These are phyloP conservation scores for Cephus pygmeus DNA, from an alignment of 2,888 invertebrate genomes.

Conservation along the genomic window DNA sequence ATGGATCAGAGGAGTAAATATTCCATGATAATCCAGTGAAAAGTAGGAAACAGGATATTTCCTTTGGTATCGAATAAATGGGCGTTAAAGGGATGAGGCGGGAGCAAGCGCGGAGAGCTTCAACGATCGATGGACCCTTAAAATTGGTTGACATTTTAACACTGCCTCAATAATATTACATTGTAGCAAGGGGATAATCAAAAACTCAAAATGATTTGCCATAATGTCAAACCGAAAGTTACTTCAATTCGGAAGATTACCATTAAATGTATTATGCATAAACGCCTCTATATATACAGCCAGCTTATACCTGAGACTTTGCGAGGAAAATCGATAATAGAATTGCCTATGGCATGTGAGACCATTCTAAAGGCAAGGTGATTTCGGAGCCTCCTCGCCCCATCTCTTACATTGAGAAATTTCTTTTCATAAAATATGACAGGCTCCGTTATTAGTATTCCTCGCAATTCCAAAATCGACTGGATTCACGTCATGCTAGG, in stretches of 20 bases:
- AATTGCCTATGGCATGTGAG: conserved; percentile 57
- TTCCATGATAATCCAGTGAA: neutral
- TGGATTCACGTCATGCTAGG: too few relatives aligned
- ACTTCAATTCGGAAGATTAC: neutral
- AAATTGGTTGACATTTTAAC: conserved; percentile 40
- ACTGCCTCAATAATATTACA: neutral
- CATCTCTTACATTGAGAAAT: neutral
- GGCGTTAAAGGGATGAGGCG: conserved; percentile 13
- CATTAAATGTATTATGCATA: neutral
- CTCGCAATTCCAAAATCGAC: neutral
- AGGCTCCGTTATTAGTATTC: neutral
- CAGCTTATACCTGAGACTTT: neutral
- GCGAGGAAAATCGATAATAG: conserved; percentile 56
- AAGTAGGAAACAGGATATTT: neutral
- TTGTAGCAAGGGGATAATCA: neutral
- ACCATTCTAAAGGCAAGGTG: conserved; percentile 50
- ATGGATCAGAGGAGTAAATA: neutral
- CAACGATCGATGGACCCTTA: conserved; percentile 53
- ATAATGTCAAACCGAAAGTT: neutral
- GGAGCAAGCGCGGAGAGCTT: conserved; percentile 37
- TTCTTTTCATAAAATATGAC: neutral
- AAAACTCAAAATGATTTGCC: neutral
- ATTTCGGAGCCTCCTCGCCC: conserved; percentile 23
- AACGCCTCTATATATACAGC: neutral
- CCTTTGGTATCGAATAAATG: neutral